Percentiles rank a stretch among this genome's conserved stretches.
phyloP scores from a whole-genome alignment of 1,140 invertebrate genomes.

The Bilobella aurantiaca region DNA sequence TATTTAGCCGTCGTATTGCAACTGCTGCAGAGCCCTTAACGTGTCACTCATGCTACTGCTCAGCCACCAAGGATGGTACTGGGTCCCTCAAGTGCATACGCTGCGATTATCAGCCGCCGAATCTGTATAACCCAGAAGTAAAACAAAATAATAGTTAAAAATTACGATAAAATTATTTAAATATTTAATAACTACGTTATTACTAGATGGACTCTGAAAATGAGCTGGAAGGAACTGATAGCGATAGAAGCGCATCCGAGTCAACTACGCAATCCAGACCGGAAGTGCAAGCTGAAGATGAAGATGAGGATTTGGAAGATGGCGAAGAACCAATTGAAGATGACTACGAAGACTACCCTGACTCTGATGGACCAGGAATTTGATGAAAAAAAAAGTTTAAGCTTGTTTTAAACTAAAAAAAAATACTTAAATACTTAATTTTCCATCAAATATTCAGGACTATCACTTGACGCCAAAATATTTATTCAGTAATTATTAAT shows the following conservation, averaged over 20 bases:
- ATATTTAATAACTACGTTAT: not conserved
- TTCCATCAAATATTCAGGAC: no score
- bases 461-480: no score
- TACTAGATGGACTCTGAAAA: not conserved
- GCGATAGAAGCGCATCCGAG: not conserved
- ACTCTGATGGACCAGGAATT: not conserved
- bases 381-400: not conserved
- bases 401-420: no score
- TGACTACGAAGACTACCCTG: conserved; percentile 15
- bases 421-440: no score
- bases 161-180: not conserved
- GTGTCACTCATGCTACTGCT: conserved; percentile 65
- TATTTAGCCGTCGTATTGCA: conserved; percentile 58
- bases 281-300: conserved; percentile 5
- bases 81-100: conserved; percentile 53
- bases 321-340: conserved; percentile 13
- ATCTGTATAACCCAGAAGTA: conserved; percentile 15
- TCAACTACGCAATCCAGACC: not conserved
- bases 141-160: not conserved
- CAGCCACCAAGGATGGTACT: conserved; percentile 51
- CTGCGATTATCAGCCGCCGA: conserved; percentile 44
- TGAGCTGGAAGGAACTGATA: not conserved
- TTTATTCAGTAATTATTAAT: no score
- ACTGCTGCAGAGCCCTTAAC: conserved; percentile 48
- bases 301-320: not conserved